These are phyloP conservation scores for Sarotherodon lohbergeri DNA, from an alignment of 2,113 vertebrate species.

Conservation along the genomic window DNA sequence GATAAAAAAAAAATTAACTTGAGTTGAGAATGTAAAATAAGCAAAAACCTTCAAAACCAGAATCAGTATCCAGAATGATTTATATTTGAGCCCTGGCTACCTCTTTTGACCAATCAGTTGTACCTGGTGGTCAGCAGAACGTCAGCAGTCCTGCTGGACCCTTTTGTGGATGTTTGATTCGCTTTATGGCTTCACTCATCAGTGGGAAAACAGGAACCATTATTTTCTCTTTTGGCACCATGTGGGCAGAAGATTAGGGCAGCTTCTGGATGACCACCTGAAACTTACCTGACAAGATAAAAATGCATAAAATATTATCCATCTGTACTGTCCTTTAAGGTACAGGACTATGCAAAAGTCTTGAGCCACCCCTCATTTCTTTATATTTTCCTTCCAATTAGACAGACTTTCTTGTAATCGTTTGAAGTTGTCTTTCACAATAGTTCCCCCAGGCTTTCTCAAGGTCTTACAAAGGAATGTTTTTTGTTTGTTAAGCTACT, in stretches of 20 bases:
- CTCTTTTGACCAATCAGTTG: background rate
- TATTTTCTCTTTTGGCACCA: background rate
- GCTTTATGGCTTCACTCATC: background rate
- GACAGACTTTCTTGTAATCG: background rate
- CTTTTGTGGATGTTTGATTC: background rate
- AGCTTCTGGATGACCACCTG: slow-evolving; percentile 79
- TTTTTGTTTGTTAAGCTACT: background rate
- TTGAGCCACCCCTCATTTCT: background rate
- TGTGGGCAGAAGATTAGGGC: background rate
- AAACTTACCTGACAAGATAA: slow-evolving; percentile 75
- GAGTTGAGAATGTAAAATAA: background rate
- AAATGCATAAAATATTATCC: background rate
- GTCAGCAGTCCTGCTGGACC: background rate
- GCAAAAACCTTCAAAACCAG: background rate
- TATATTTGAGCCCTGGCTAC: background rate
- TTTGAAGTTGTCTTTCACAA: background rate
- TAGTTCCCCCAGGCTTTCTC: background rate
- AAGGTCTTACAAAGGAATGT: background rate
- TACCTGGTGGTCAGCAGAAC: background rate
- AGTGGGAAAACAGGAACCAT: background rate
- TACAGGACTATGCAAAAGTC: background rate
- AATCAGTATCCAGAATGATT: background rate
- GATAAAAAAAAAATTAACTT: background rate
- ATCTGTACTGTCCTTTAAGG: background rate
- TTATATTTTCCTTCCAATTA: background rate